Base-by-base conservation (phyloP, 2,888 invertebrate genomes). In the Drosophila paranaensis region DNA sequence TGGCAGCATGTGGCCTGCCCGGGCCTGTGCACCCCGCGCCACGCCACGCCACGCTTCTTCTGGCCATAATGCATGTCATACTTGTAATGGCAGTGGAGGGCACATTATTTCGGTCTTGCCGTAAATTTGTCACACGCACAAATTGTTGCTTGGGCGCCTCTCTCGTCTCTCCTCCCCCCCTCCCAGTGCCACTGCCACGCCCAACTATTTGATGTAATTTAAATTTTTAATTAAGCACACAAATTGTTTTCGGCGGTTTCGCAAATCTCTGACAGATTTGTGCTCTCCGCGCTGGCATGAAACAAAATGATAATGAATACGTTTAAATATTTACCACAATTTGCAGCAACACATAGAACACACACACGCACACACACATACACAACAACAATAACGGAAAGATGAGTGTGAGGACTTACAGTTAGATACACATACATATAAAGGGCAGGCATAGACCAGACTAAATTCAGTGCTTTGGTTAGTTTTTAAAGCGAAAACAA, bases 141-240 rank as follows among this genome's bases (percentile, higher is more conserved):
- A 83, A 83, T 83, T 88, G 83, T 71, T 71, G 54, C 58, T 37
- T 2, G 45, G 57, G 11, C 42, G 20, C 46, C 30, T 57, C 58
- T 53, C 4, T 20, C 10, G 25, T 53, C 4, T 20, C 10, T 14
- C 9, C 14, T 9, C 14, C 10, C 10, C 9, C 45, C 14, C 13
- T 13, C 48, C 42, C 53, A 39, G 33, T 33, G 33, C 9, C 45
- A 25, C 13, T 13, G 53, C 42, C 53, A 39, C 37, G 42, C 33
- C 48, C 65, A n/a, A 48, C 48, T 81, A 77, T 87, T 89, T 89
- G 86, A 88, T 89, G 87, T 81, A 89, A 88, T 88, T 89, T 88
- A 89, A 89, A 88, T 89, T 89, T 86, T 88, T 89, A 88, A 88
- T 89, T 88, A 88, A 86, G 88, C 88, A 81, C 76, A 79, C 88